These are phyloP conservation scores for Mya arenaria DNA, from an alignment of 1,140 invertebrate species.

Conservation along the genomic window DNA sequence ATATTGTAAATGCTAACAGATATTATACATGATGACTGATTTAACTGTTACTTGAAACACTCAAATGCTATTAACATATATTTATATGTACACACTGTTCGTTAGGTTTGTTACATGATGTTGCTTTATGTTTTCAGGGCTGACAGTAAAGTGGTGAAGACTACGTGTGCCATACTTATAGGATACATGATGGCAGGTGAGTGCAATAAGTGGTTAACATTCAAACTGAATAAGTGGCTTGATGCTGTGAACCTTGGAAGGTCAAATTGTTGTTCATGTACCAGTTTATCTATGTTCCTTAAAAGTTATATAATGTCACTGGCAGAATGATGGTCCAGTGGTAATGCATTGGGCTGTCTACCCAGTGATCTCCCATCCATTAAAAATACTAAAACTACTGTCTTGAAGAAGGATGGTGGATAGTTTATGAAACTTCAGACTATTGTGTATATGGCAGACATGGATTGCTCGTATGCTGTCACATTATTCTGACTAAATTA, in stretches of 20 bases:
- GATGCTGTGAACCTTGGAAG: not conserved
- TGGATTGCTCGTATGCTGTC: no score
- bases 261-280: not conserved
- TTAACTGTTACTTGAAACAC: no score
- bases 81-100: no score
- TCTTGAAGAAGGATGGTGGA: no score
- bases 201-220: not conserved
- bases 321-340: not conserved
- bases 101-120: no score
- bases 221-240: not conserved
- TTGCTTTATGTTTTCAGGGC: conserved; percentile 70
- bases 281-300: not conserved
- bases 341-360: not conserved
- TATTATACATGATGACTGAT: no score
- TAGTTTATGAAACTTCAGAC: no score
- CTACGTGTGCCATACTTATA: conserved; percentile 75
- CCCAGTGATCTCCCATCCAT: not conserved
- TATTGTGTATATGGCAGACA: no score
- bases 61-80: no score
- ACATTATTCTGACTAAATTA: no score
- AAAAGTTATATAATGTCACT: not conserved
- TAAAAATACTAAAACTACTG: not conserved
- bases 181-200: conserved; percentile 76
- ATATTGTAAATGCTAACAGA: no score
- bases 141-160: conserved; percentile 68